phyloP scores from a whole-genome alignment of 2,888 invertebrate genomes.

The Rhopalosiphum nymphaeae region DNA sequence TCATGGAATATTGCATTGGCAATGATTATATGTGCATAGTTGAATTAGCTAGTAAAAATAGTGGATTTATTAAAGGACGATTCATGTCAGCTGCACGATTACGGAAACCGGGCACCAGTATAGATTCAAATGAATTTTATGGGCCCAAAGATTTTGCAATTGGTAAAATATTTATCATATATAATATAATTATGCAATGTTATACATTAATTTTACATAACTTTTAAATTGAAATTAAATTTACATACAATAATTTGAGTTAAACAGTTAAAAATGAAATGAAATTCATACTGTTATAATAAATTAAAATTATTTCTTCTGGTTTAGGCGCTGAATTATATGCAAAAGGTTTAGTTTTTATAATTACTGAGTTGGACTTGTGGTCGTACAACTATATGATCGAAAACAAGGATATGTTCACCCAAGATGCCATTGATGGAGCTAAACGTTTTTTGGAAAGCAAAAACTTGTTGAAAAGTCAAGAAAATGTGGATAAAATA shows the following conservation, averaged over 20 bases:
- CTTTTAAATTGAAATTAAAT: not conserved
- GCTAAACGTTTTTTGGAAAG: slow-evolving; percentile 78
- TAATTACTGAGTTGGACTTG: slow-evolving; percentile 82
- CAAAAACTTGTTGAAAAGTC: slow-evolving; percentile 72
- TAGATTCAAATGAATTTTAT: slow-evolving; percentile 81
- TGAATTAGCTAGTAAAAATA: slow-evolving; percentile 81
- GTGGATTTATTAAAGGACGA: slow-evolving; percentile 82
- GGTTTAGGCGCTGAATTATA: slow-evolving; percentile 40
- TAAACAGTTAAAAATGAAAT: not conserved
- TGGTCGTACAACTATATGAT: slow-evolving; percentile 84
- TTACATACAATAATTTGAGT: not conserved
- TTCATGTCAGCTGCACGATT: slow-evolving; percentile 80
- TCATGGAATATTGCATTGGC: slow-evolving; percentile 81
- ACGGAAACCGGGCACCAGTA: slow-evolving; percentile 78
- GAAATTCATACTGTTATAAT: not conserved
- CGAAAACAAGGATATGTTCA: slow-evolving; percentile 80
- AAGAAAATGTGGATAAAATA: not conserved
- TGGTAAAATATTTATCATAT: slow-evolving; percentile 71
- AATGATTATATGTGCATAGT: slow-evolving; percentile 82
- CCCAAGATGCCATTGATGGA: slow-evolving; percentile 77
- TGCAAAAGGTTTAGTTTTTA: slow-evolving; percentile 71
- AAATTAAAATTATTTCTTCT: not conserved
- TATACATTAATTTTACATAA: not conserved
- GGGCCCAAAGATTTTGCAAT: slow-evolving; percentile 85
- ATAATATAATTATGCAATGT: not conserved